Evolutionary conservation across 2,888 invertebrate genomes (phyloP).

Genomic region (Gisinianus flammeolus): DNA sequence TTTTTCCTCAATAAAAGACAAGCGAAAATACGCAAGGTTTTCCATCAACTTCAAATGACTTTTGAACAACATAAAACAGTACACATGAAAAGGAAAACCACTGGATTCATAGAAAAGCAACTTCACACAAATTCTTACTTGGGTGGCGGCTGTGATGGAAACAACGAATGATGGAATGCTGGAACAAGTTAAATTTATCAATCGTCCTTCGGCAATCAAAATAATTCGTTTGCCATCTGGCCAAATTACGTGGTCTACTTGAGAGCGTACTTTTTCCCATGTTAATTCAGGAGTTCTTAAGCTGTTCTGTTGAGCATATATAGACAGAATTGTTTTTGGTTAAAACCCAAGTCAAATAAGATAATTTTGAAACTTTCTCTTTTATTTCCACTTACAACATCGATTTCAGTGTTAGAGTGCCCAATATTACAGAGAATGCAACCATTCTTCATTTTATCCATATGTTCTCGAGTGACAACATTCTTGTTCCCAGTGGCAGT

Average conservation of each 20-base stretch:
- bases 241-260: conserved; percentile 99
- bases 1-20: not conserved
- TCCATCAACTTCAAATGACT: too few species aligned
- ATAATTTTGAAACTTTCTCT: not conserved
- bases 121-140: conserved; percentile 64
- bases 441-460: conserved; percentile 96
- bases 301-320: conserved; percentile 70
- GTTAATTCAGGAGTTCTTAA: conserved; percentile 91
- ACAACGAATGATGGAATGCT: conserved; percentile 97
- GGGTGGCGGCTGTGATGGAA: conserved; percentile 96
- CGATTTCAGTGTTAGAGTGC: conserved; percentile 95
- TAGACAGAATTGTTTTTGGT: not conserved
- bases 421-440: conserved; percentile 97
- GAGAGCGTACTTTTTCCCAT: conserved; percentile 96
- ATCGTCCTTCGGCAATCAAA: conserved; percentile 89
- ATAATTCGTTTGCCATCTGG: conserved; percentile 95
- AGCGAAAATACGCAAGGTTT: too few species aligned
- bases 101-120: not conserved
- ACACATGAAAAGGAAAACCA: too few species aligned
- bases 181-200: conserved; percentile 89
- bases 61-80: too few species aligned
- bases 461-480: conserved; percentile 91
- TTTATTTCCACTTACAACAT: conserved; percentile 71
- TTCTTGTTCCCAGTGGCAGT: conserved; percentile 97
- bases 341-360: not conserved